A percentile compares a stretch with the other conserved stretches of the same genome.
phyloP scores from a whole-genome alignment of 2,113 vertebrate genomes.

The Murina feae region DNA sequence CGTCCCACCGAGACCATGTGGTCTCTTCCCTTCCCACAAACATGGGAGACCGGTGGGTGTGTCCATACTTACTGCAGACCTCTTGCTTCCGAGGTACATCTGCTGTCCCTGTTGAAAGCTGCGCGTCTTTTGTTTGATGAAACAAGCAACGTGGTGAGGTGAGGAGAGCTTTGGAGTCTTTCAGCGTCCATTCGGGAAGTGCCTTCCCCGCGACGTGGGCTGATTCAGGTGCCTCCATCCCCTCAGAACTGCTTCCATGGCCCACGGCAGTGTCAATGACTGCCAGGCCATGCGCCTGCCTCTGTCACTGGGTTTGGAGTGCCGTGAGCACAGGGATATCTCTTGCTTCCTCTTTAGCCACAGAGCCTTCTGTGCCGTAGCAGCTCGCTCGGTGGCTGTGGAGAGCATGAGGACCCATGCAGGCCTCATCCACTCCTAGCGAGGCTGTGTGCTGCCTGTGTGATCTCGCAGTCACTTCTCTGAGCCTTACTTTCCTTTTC shows the following conservation, averaged over 20 bases:
- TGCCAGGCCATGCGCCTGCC: neutral
- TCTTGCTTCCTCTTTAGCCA: neutral
- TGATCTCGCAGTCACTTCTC: neutral
- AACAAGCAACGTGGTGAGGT: neutral
- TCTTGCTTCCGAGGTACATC: neutral
- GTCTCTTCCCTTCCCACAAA: neutral
- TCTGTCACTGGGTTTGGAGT: neutral
- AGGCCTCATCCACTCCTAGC: neutral
- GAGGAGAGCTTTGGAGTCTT: neutral
- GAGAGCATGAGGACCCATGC: neutral
- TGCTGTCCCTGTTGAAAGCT: neutral
- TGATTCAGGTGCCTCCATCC: neutral
- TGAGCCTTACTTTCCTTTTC: neutral
- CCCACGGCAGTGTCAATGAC: neutral
- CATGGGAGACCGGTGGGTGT: neutral
- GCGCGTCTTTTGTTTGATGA: neutral
- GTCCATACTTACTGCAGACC: neutral
- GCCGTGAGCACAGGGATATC: neutral
- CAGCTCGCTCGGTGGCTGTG: neutral
- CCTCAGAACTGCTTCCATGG: accelerated
- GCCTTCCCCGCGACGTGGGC: accelerated
- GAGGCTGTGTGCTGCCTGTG: neutral
- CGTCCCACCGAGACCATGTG: neutral
- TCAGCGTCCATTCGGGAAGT: neutral
- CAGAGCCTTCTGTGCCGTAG: accelerated